These are phyloP conservation scores for Chloroclysta siterata DNA, from an alignment of 2,888 invertebrate species.

Conservation along the genomic window DNA sequence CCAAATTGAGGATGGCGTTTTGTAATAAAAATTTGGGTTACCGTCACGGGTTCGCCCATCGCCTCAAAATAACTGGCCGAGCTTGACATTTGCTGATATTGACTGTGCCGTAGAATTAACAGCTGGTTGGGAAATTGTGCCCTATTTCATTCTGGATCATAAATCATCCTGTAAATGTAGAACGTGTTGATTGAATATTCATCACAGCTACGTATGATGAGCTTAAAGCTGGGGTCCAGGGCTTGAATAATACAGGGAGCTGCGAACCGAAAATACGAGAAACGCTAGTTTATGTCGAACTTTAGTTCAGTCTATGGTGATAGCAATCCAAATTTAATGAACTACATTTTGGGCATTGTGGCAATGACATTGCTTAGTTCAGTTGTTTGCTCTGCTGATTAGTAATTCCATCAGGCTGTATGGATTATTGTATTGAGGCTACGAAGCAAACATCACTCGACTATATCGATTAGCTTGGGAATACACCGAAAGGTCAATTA, in stretches of 20 bases:
- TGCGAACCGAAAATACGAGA: slow-evolving; percentile 6
- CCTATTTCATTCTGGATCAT: slow-evolving; percentile 28
- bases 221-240: slow-evolving; percentile 18
- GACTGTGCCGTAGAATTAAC: slow-evolving; percentile 40
- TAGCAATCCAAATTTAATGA: slow-evolving; percentile 26
- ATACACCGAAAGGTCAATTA: slow-evolving; percentile 26
- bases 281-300: slow-evolving; percentile 21
- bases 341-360: slow-evolving; percentile 16
- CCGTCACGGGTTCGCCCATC: slow-evolving; percentile 37
- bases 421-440: slow-evolving; percentile 20
- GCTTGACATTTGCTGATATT: slow-evolving; percentile 39
- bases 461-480: slow-evolving; percentile 27
- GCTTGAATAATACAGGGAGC: slow-evolving; percentile 22
- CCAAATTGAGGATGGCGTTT: slow-evolving; percentile 55
- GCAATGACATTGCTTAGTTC: slow-evolving; percentile 23
- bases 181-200: slow-evolving; percentile 34
- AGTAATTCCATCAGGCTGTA: slow-evolving; percentile 22
- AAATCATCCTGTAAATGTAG: slow-evolving; percentile 27
- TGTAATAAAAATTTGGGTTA: slow-evolving; percentile 55
- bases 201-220: slow-evolving; percentile 31
- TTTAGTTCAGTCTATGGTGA: slow-evolving; percentile 21
- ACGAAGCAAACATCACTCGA: slow-evolving; percentile 17
- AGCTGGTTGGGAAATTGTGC: slow-evolving; percentile 43
- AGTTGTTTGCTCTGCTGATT: slow-evolving; percentile 23
- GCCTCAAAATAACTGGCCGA: slow-evolving; percentile 38